Evolutionary conservation across 2,797 vertebrate species (phyloP).

Genomic region (Hyperoplus lanceolatus): DNA sequence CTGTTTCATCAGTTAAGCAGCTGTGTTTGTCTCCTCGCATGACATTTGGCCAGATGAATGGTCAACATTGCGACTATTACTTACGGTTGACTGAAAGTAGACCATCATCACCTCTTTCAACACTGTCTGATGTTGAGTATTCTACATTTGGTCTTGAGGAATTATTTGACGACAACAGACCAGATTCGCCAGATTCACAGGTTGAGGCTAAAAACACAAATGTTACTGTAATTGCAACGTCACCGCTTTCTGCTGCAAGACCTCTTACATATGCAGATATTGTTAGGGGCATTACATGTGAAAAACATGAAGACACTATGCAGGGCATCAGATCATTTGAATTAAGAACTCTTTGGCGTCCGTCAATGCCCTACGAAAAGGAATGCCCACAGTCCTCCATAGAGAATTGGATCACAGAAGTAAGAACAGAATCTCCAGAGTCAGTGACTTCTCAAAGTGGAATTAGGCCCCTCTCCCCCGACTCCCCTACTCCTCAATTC

Average conservation of each 20-base stretch:
- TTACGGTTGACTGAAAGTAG: background rate
- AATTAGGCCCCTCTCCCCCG: background rate
- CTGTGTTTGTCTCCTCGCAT: rapidly evolving
- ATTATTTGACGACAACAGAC: background rate
- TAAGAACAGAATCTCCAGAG: background rate
- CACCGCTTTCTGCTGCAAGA: background rate
- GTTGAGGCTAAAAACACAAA: background rate
- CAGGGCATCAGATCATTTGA: too few relatives aligned
- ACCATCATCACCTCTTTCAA: conserved; percentile 13
- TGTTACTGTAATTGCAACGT: background rate
- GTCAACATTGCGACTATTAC: conserved; percentile 18
- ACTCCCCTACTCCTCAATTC: conserved; percentile 24
- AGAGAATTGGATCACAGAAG: background rate
- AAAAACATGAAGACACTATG: background rate
- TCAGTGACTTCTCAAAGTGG: conserved; percentile 19
- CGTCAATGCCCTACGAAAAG: background rate
- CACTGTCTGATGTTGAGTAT: conserved; percentile 25
- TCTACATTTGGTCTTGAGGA: background rate
- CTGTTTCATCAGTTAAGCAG: background rate
- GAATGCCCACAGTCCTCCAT: background rate
- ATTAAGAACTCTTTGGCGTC: background rate
- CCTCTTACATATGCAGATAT: conserved; percentile 32
- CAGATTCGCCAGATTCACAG: conserved; percentile 27
- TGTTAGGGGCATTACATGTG: background rate
- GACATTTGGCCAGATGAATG: background rate